Base-by-base conservation (phyloP, 2,888 invertebrate species). In the Neria commutata region DNA sequence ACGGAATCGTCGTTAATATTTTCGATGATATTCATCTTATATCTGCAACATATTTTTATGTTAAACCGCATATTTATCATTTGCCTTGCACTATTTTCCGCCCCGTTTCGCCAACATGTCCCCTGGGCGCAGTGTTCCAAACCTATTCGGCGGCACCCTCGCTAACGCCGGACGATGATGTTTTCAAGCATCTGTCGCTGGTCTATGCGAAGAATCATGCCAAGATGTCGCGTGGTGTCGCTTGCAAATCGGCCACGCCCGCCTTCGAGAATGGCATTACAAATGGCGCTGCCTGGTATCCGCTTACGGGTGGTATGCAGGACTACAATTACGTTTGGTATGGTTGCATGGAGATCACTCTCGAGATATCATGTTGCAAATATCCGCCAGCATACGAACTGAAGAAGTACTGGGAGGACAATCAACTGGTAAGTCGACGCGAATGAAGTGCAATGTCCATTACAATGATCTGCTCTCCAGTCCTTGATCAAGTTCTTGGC, bases 291-390 rank as follows among this genome's bases (percentile, higher is more conserved):
- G 92, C 91, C 56, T 95, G 95, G 95, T 95, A 95, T 80, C 92
- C 93, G 0, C 83, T 95, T 5, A 92, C 91, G 66, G 91, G 91
- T 83, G 80, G 78, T 51, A 77, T 83, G 82, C 81, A 82, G 69
- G 97, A 97, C 79, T 97, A 92, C 81, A 96, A 96, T 81, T 97
- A 97, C 81, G 87, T 94, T 14, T 91, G 91, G 89, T 91, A 91
- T 73, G 95, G 95, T 14, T 94, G 94, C 79, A 92, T 97, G 92
- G 96, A 96, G 81, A 86, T 96, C n/a, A 95, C 96, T 0, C 82
- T 97, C 46, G 96, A 97, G 81, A 87, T 97, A 56, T 93, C 94
- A 0, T 97, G 97, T 81, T 97, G 96, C 83, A 97, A 96, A 83
- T 96, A 88, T 80, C 97, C 97, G 2, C 88, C 88, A 0, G 89